These are phyloP conservation scores for Bubo scandiacus DNA, from an alignment of 2,113 vertebrate genomes.

Conservation along the genomic window DNA sequence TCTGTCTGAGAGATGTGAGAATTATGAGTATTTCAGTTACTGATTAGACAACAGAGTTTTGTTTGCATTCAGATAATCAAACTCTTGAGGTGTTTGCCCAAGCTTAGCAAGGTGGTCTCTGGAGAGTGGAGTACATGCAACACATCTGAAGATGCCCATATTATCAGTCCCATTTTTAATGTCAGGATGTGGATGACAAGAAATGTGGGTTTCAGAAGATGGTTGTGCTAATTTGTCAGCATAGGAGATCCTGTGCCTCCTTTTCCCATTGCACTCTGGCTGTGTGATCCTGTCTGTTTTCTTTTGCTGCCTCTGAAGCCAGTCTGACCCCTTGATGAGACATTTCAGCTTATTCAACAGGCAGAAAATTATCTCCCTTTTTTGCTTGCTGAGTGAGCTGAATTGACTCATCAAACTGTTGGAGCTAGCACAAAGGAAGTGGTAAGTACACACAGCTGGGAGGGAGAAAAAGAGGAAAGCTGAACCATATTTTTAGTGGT, in stretches of 20 bases:
- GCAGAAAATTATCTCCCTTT: conserved; percentile 50
- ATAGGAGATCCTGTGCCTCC: not conserved
- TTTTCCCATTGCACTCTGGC: not conserved
- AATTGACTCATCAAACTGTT: conserved; percentile 64
- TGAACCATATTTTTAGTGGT: conserved; percentile 51
- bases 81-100: not conserved
- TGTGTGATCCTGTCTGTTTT: not conserved
- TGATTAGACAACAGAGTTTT: not conserved
- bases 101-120: not conserved
- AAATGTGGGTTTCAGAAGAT: not conserved
- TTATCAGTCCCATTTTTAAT: not conserved
- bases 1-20: not conserved
- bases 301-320: not conserved
- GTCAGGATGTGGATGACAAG: not conserved
- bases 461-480: conserved; percentile 20
- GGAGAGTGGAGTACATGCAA: not conserved
- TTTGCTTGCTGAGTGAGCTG: conserved; percentile 56
- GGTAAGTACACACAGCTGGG: conserved; percentile 57
- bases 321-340: conserved; percentile 26
- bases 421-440: conserved; percentile 54
- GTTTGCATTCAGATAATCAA: not conserved
- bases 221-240: not conserved
- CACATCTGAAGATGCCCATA: not conserved
- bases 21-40: not conserved
- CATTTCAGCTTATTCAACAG: conserved; percentile 27